These are phyloP conservation scores for Passer montanus DNA, from an alignment of 2,113 vertebrate genomes.

Conservation along the genomic window DNA sequence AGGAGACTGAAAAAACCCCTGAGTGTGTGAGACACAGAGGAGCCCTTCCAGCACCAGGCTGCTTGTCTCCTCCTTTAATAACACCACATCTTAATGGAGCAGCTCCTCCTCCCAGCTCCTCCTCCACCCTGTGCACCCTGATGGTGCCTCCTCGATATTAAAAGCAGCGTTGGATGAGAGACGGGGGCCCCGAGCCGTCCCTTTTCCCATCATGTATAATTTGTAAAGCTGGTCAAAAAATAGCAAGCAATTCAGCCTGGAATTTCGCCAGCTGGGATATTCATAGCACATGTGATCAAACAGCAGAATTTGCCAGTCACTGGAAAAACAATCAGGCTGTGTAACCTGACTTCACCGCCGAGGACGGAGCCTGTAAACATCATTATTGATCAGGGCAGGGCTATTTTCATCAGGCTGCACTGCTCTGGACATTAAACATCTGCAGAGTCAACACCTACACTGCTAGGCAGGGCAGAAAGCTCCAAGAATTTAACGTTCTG, in stretches of 20 bases:
- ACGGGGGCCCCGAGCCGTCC: background rate
- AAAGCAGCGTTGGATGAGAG: background rate
- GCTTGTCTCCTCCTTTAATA: background rate
- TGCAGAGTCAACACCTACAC: background rate
- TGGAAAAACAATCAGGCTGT: background rate
- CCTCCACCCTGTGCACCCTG: background rate
- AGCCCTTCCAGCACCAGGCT: background rate
- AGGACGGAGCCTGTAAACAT: background rate
- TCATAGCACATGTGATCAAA: slow-evolving; percentile 8
- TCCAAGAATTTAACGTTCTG: background rate
- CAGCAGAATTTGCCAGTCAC: slow-evolving; percentile 24
- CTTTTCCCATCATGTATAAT: background rate
- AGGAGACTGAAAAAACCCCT: fast-evolving
- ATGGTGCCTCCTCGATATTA: background rate
- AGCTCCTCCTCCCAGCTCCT: slow-evolving; percentile 9
- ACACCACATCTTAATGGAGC: background rate
- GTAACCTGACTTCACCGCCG: background rate
- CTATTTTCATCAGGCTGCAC: background rate
- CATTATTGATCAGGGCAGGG: background rate
- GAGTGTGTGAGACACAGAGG: background rate
- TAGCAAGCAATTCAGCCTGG: background rate
- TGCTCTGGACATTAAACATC: background rate
- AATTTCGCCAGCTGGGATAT: background rate
- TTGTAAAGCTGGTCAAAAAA: slow-evolving; percentile 7
- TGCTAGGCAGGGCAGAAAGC: background rate